Conservation (phyloP, 2,888 invertebrate genomes). For the Homarus gammarus region DNA sequence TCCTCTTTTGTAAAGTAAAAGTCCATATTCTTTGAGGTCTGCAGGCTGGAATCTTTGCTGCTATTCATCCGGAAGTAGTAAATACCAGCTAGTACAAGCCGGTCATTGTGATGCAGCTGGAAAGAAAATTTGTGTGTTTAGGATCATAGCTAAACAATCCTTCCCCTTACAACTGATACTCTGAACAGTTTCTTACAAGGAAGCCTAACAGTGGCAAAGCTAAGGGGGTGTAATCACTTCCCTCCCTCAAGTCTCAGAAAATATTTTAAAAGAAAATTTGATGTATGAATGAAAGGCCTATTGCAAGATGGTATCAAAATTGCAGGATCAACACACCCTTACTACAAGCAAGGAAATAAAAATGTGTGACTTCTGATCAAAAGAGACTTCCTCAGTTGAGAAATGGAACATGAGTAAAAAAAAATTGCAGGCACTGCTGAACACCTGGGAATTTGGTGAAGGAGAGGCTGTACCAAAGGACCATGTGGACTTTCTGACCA, state of each 20-base stretch:
- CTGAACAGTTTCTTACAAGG: too few relatives aligned
- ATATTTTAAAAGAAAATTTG: too few relatives aligned
- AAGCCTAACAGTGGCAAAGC: too few relatives aligned
- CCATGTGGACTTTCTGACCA: too few relatives aligned
- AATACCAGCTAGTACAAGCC: conserved; percentile 82
- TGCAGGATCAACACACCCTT: background rate
- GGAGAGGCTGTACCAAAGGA: too few relatives aligned
- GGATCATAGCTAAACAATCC: too few relatives aligned
- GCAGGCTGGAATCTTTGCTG: conserved; percentile 78
- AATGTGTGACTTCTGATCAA: background rate
- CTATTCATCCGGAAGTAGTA: conserved; percentile 82
- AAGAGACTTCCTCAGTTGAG: background rate
- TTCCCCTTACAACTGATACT: background rate
- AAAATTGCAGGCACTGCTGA: too few relatives aligned
- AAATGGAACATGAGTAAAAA: background rate
- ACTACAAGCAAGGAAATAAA: background rate
- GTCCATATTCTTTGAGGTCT: conserved; percentile 78
- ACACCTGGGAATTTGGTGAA: too few relatives aligned
- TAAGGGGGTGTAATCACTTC: too few relatives aligned
- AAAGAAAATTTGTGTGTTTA: conserved; percentile 75
- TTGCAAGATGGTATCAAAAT: background rate
- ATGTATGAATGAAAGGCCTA: too few relatives aligned
- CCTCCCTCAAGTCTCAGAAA: too few relatives aligned
- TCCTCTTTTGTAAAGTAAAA: conserved; percentile 82
- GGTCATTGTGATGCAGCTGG: conserved; percentile 82